These are phyloP conservation scores for Leptopterna dolabrata DNA, from an alignment of 2,888 invertebrate genomes.

Conservation along the genomic window DNA sequence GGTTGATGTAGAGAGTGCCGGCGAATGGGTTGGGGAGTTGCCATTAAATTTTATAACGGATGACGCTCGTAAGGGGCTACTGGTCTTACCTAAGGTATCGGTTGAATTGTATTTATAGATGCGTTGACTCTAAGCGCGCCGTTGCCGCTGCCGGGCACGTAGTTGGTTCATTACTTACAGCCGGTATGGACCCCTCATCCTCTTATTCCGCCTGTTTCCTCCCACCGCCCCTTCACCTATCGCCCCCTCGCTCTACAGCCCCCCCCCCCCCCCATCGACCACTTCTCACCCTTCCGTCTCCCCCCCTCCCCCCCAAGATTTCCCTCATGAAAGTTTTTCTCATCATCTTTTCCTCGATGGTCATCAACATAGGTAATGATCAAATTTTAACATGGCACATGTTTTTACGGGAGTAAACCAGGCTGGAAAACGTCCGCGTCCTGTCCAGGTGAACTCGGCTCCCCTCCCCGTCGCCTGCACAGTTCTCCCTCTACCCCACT, in stretches of 20 bases:
- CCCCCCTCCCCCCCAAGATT: too few species aligned
- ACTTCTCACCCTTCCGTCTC: too few species aligned
- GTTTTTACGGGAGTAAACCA: too few species aligned
- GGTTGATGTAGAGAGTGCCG: constrained; percentile 34
- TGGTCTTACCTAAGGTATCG: not conserved
- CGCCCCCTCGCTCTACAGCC: not conserved
- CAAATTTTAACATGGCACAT: too few species aligned
- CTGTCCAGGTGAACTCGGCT: too few species aligned
- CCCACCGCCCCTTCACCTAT: not conserved
- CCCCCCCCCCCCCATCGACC: not conserved
- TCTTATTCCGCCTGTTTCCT: not conserved
- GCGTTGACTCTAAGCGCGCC: constrained; percentile 54
- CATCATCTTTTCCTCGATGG: not conserved
- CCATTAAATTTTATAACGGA: constrained; percentile 52
- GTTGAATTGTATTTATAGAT: constrained; percentile 52
- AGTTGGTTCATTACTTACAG: constrained; percentile 55
- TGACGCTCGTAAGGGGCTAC: constrained; percentile 9
- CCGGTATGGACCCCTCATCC: constrained; percentile 39
- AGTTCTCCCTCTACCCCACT: too few species aligned
- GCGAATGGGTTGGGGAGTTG: not conserved
- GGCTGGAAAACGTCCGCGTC: too few species aligned
- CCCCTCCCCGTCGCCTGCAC: too few species aligned
- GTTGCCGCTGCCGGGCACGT: constrained; percentile 53
- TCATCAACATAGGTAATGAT: too few species aligned
- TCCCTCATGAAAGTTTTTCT: not conserved